Conservation (phyloP, 2,113 vertebrate genomes). For the Pongo pygmaeus region DNA sequence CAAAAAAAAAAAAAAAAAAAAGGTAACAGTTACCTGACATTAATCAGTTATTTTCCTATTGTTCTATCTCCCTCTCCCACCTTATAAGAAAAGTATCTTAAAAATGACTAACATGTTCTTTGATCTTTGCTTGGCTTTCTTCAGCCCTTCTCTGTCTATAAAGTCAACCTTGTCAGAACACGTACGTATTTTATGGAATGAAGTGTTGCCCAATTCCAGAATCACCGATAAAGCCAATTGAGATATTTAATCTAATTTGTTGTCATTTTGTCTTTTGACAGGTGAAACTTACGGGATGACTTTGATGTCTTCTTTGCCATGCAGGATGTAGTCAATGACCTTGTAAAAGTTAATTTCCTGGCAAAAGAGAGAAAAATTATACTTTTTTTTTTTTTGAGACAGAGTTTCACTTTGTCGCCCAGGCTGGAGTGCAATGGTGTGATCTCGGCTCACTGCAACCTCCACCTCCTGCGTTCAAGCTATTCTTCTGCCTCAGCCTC, state of each 20-base stretch:
- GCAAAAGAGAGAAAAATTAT: conserved; percentile 66
- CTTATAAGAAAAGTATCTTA: background rate
- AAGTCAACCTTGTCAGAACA: background rate
- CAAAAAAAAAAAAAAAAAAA: background rate
- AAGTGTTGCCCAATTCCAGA: background rate
- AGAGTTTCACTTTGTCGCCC: too few species aligned
- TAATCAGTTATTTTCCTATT: background rate
- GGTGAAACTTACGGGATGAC: conserved; percentile 95
- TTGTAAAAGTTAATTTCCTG: conserved; percentile 99
- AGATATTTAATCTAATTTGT: background rate
- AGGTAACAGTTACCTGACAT: background rate
- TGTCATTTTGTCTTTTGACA: background rate
- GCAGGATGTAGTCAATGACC: conserved; percentile 97
- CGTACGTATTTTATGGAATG: background rate
- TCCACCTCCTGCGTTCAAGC: too few species aligned
- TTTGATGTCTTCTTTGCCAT: conserved; percentile 98
- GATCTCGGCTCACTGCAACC: too few species aligned
- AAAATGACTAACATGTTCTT: background rate
- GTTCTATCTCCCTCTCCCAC: background rate
- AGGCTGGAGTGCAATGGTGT: too few species aligned
- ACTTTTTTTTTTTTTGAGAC: background rate
- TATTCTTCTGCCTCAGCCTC: too few species aligned
- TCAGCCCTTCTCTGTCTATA: background rate
- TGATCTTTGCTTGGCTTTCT: background rate
- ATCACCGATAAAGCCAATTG: background rate